Conservation (phyloP, 2,888 invertebrate genomes). For the Mimumesa dahlbomi region DNA sequence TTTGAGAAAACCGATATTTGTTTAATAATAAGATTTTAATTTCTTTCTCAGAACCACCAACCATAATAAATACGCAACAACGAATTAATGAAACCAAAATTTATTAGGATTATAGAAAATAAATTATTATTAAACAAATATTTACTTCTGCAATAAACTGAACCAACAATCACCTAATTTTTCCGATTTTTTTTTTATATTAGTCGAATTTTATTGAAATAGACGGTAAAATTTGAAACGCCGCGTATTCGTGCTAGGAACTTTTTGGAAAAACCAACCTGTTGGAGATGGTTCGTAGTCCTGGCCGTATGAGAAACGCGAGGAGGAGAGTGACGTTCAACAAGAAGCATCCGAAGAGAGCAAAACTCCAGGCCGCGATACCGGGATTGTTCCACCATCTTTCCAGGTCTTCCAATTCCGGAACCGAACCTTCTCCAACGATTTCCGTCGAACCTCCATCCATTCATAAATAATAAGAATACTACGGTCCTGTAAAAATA, state of each 20-base stretch:
- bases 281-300: conserved; percentile 89
- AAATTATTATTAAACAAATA: no score
- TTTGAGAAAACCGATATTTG: no score
- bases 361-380: conserved; percentile 74
- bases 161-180: no score
- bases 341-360: conserved; percentile 86
- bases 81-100: no score
- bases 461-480: conserved; percentile 78
- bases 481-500: conserved; percentile 67
- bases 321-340: conserved; percentile 88
- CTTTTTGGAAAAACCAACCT: conserved; percentile 82
- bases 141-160: no score
- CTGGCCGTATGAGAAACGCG: conserved; percentile 87
- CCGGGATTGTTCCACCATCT: conserved; percentile 75
- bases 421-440: conserved; percentile 73
- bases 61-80: no score
- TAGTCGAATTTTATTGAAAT: no score
- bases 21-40: no score
- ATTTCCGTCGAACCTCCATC: conserved; percentile 79
- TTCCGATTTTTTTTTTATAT: no score
- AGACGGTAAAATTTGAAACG: not conserved
- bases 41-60: no score
- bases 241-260: not conserved
- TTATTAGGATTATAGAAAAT: no score
- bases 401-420: conserved; percentile 74